Base-by-base conservation (phyloP, 2,888 invertebrate genomes). In the Phytoseiulus persimilis region DNA sequence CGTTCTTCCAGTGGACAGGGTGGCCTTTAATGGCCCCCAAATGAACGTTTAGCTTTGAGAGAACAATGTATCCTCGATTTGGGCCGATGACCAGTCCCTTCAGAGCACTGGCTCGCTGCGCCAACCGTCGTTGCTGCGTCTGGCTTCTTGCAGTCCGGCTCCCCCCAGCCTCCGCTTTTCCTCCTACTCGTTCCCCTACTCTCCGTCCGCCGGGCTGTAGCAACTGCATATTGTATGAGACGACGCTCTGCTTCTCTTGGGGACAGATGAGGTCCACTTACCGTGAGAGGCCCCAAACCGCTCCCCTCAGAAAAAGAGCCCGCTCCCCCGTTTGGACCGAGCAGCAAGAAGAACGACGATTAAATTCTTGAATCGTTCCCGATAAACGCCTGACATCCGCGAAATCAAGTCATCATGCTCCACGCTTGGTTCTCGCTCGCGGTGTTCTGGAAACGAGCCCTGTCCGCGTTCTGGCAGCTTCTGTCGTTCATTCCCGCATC, bases 51-150 rank as follows among this genome's bases (percentile, higher is more conserved):
- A 65, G 65, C 65, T 65, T 23, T 14, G 65, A 65, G 65, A 28
- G 65, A 65, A 65, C 65, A 65, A 65, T 65, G 65, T 65, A 65
- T 65, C 65, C 65, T 65, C 65, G 65, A 65, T 65, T 65, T 65
- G 65, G 65, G 28, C 65, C 65, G 65, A 65, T 65, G 65, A 65
- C 65, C 65, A 65, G 65, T 65, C 65, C 65, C 65, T 46, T 14
- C 46, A 46, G 46, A 46, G 46, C 46, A 11, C 46, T 46, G 46
- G 46, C 46, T 46, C 46, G 46, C 9, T 46, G 9, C 46, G 6
- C 46, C 46, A n/a, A n/a, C n/a, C n/a, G n/a, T 39, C 65, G 65
- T 18, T 28, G 23, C 65, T 11, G 65, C 65, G 5, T 65, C 23
- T 28, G 11, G 65, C 46, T 28, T 23, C 65, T 65, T 65, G 39